Percentiles rank a stretch among this genome's conserved stretches.
Conservation (phyloP, 1,140 invertebrate genomes). For the Pectinophora gossypiella region DNA sequence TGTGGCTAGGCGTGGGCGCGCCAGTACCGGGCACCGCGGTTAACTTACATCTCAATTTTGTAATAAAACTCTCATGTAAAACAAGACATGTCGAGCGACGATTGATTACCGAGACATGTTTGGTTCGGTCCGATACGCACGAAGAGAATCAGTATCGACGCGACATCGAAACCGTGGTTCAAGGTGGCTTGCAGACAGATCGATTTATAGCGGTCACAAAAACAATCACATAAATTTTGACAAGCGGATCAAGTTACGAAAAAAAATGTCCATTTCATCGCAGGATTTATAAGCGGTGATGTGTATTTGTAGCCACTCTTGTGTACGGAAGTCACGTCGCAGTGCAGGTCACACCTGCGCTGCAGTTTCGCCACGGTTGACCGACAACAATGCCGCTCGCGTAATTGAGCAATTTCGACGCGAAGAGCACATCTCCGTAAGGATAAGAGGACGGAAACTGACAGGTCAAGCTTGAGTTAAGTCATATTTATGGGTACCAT, state of each 20-base stretch:
- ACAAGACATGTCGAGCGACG: slow-evolving; percentile 32
- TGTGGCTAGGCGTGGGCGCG: slow-evolving; percentile 16
- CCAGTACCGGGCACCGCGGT: slow-evolving; percentile 10
- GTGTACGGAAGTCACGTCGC: slow-evolving; percentile 49
- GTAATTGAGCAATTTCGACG: slow-evolving; percentile 59
- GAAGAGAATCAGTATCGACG: slow-evolving; percentile 44
- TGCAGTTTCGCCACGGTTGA: slow-evolving; percentile 48
- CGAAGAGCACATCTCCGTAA: slow-evolving; percentile 52
- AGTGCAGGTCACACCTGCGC: slow-evolving; percentile 51
- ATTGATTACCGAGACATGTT: slow-evolving; percentile 54
- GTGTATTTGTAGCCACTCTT: neutral
- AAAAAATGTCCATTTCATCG: slow-evolving; percentile 6
- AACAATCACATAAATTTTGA: slow-evolving; percentile 27
- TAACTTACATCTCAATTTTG: slow-evolving; percentile 30
- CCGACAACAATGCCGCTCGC: slow-evolving; percentile 55
- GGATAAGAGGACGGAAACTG: slow-evolving; percentile 42
- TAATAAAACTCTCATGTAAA: slow-evolving; percentile 50
- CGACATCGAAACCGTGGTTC: slow-evolving; percentile 54
- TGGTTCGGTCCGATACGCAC: slow-evolving; percentile 54
- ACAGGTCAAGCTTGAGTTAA: too few relatives aligned
- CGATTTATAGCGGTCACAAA: slow-evolving; percentile 39
- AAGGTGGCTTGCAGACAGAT: slow-evolving; percentile 37
- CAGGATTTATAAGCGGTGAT: neutral
- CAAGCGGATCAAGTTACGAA: slow-evolving; percentile 7
- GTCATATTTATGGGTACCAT: too few relatives aligned